These are phyloP conservation scores for Leucoma salicis DNA, from an alignment of 2,888 invertebrate genomes.

Conservation along the genomic window DNA sequence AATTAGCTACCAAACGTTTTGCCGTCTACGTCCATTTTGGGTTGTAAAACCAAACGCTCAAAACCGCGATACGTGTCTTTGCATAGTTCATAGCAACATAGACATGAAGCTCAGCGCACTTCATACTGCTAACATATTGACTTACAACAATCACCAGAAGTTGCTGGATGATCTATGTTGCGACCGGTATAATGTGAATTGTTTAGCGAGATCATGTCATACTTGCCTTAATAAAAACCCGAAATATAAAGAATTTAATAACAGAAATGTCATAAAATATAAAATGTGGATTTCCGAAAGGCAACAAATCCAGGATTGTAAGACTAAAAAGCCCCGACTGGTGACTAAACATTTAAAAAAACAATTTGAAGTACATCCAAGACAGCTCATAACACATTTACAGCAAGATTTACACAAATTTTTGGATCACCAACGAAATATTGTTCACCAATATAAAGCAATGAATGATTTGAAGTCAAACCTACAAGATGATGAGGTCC, in stretches of 20 bases:
- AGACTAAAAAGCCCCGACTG: neutral
- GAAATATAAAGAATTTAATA: neutral
- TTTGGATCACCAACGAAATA: neutral
- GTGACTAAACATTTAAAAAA: neutral
- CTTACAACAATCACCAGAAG: neutral
- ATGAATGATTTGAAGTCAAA: neutral
- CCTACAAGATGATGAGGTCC: neutral
- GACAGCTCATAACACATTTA: conserved; percentile 2
- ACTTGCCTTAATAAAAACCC: neutral
- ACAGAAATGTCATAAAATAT: neutral
- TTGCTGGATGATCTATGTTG: neutral
- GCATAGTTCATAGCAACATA: conserved; percentile 27
- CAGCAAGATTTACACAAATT: neutral
- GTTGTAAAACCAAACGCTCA: conserved; percentile 26
- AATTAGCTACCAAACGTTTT: conserved; percentile 13
- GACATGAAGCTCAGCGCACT: conserved; percentile 25
- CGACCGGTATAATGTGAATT: neutral
- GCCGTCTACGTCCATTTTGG: conserved; percentile 27
- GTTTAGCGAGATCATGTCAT: neutral
- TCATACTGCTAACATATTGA: conserved; percentile 20
- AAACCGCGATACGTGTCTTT: conserved; percentile 34
- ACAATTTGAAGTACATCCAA: neutral
- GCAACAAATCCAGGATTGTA: neutral
- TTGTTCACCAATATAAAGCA: neutral
- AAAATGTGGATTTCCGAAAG: neutral